Evolutionary conservation across 2,888 invertebrate genomes (phyloP).

Genomic region (Pseudanteris insignis): DNA sequence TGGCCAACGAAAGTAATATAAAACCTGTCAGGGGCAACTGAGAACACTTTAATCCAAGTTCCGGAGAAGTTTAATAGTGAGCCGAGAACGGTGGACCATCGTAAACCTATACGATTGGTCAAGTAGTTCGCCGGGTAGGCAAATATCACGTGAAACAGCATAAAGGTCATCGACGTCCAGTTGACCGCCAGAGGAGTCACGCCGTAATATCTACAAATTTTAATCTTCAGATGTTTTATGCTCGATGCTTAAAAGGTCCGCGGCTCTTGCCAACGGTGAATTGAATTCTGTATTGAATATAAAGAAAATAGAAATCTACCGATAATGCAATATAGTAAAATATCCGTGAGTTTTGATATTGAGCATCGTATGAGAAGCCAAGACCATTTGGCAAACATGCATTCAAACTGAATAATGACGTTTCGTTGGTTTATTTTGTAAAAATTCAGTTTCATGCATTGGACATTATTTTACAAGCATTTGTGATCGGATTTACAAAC

Average conservation of each 20-base stretch:
- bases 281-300: constrained; percentile 27
- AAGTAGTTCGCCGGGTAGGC: constrained; percentile 71
- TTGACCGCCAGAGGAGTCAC: constrained; percentile 69
- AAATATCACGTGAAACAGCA: constrained; percentile 74
- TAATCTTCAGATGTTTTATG: constrained; percentile 13
- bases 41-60: constrained; percentile 73
- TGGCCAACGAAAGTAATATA: constrained; percentile 72
- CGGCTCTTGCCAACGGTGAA: constrained; percentile 18
- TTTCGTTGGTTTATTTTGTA: too few relatives aligned
- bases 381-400: constrained; percentile 34
- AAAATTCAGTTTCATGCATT: too few relatives aligned
- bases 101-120: constrained; percentile 68
- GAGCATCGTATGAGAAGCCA: constrained; percentile 8
- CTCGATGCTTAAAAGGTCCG: constrained; percentile 6
- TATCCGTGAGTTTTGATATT: not conserved
- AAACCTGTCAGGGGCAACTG: constrained; percentile 71
- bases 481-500: too few relatives aligned
- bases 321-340: constrained; percentile 14
- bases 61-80: constrained; percentile 70
- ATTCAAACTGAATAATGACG: too few relatives aligned
- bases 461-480: too few relatives aligned
- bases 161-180: constrained; percentile 75
- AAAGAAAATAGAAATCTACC: constrained; percentile 9
- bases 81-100: constrained; percentile 68
- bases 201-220: constrained; percentile 60